These are phyloP conservation scores for Blomia tropicalis DNA, from an alignment of 2,888 invertebrate genomes.

Conservation along the genomic window DNA sequence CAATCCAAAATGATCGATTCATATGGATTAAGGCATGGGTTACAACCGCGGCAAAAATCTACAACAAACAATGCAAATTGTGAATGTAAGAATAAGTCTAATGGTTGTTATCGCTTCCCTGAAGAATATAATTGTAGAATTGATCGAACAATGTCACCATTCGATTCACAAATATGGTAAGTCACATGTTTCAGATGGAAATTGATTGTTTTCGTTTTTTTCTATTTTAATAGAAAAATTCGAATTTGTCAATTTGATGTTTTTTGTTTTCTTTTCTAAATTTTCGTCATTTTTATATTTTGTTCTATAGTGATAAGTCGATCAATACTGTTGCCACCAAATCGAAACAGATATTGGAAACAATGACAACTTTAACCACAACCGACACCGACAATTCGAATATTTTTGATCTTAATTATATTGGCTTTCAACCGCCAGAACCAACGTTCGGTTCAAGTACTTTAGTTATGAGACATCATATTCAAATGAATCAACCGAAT, in stretches of 20 bases:
- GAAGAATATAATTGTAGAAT: neutral
- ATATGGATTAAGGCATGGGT: neutral
- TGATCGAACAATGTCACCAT: neutral
- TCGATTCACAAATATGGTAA: neutral
- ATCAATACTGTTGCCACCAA: slow-evolving; percentile 9
- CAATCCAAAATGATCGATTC: neutral
- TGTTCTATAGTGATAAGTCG: slow-evolving; percentile 21
- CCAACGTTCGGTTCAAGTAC: neutral
- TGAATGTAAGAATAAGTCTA: neutral
- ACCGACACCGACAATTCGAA: neutral
- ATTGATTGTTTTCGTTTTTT: neutral
- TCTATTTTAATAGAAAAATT: neutral
- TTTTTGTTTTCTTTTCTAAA: neutral
- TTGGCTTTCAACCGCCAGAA: neutral
- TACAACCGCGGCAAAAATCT: no score
- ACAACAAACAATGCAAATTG: neutral
- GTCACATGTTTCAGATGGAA: neutral
- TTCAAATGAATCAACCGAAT: neutral
- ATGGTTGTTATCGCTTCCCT: slow-evolving; percentile 1
- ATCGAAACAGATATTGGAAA: neutral
- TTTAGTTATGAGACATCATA: no score
- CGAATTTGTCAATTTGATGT: neutral
- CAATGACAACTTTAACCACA: slow-evolving; percentile 3
- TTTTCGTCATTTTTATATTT: no score
- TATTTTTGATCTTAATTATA: neutral